phyloP scores from a whole-genome alignment of 1,140 invertebrate species.

The Drosophila repletoides region DNA sequence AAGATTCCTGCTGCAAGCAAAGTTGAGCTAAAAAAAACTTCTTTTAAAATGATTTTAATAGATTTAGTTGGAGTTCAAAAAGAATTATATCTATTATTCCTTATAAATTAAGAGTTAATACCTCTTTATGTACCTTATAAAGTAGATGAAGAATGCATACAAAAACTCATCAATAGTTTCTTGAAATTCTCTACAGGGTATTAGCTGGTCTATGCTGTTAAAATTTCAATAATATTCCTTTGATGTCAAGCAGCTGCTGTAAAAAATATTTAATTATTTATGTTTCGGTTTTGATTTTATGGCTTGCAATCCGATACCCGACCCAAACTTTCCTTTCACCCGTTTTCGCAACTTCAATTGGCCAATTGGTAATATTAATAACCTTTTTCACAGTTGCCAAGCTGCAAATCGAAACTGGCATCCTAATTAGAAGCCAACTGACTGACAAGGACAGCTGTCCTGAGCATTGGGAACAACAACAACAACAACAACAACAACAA shows the following conservation, averaged over 20 bases:
- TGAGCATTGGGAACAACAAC: constrained; percentile 3
- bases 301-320: constrained; percentile 1
- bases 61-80: no score
- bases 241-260: no score
- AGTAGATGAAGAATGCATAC: no score
- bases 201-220: no score
- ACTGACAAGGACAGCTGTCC: constrained; percentile 45
- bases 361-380: constrained; percentile 55
- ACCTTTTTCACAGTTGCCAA: constrained; percentile 36
- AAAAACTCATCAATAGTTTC: no score
- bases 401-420: constrained; percentile 41
- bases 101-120: no score
- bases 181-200: no score
- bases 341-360: neutral
- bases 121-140: no score
- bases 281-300: constrained; percentile 21
- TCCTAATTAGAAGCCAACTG: constrained; percentile 60
- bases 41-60: no score
- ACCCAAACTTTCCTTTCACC: neutral
- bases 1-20: no score
- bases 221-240: neutral
- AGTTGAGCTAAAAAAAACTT: no score
- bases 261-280: constrained; percentile 43
- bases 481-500: constrained; percentile 23
- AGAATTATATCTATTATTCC: no score